phyloP scores from a whole-genome alignment of 2,113 vertebrate species.

The Vulpes lagopus region DNA sequence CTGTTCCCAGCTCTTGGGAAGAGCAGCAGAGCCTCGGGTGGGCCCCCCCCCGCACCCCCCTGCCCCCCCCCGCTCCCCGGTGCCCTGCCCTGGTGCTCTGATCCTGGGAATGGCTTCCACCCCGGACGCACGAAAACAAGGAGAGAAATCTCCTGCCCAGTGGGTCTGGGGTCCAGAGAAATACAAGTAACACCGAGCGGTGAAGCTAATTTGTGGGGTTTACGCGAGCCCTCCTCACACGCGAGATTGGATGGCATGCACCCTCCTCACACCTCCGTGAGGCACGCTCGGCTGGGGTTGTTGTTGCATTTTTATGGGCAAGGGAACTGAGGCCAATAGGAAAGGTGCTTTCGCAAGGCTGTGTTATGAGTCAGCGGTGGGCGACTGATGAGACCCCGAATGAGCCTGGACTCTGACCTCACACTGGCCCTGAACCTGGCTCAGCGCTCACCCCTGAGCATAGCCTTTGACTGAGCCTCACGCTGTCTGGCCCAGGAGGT shows the following conservation, averaged over 20 bases:
- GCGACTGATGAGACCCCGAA: not conserved
- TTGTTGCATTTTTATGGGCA: not conserved
- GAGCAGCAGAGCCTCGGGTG: not conserved
- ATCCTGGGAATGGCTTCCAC: not conserved
- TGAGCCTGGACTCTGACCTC: not conserved
- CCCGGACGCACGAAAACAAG: not conserved
- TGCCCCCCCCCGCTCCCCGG: accelerated
- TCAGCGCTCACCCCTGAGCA: not conserved
- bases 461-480: not conserved
- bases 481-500: not conserved
- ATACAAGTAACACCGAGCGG: not conserved
- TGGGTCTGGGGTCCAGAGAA: not conserved
- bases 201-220: not conserved
- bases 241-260: not conserved
- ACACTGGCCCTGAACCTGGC: not conserved
- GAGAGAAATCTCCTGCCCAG: not conserved
- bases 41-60: too few species aligned
- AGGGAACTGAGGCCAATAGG: conserved; percentile 8
- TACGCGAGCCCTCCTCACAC: not conserved
- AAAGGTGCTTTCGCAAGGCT: not conserved
- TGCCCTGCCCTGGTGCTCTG: not conserved
- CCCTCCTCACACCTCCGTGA: not conserved
- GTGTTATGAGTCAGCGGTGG: not conserved
- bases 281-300: accelerated
- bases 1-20: conserved; percentile 53